Percentiles rank a stretch among this genome's conserved stretches.
These are phyloP conservation scores for Nasonovia ribisnigri DNA, from an alignment of 2,888 invertebrate genomes.

Conservation along the genomic window DNA sequence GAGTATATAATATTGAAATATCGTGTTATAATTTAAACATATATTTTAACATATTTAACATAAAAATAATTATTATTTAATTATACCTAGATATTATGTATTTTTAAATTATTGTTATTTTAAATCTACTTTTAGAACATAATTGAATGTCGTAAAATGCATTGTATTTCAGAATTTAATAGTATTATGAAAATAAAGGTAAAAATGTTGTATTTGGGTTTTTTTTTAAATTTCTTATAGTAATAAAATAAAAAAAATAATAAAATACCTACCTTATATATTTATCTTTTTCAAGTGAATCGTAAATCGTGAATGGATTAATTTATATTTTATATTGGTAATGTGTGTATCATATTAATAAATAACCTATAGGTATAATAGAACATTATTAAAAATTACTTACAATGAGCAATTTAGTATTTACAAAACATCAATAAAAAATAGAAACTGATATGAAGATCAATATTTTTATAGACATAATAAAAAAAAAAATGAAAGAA, in stretches of 20 bases:
- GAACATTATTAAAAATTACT: not conserved
- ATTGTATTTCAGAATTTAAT: not conserved
- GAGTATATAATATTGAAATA: not conserved
- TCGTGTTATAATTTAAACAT: not conserved
- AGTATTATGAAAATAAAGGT: not conserved
- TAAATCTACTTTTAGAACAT: not conserved
- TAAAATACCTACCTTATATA: not conserved
- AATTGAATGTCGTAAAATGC: not conserved
- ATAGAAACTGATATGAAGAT: not conserved
- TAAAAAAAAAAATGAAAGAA: not conserved
- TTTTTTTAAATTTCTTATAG: not conserved
- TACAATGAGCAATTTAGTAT: not conserved
- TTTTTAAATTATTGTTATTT: not conserved
- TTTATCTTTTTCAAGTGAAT: not conserved
- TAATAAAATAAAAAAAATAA: not conserved
- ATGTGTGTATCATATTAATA: not conserved
- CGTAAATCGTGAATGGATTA: not conserved
- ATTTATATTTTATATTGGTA: not conserved
- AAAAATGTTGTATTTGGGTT: not conserved
- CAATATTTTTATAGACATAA: not conserved
- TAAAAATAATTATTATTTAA: not conserved
- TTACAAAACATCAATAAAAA: not conserved
- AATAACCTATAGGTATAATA: not conserved
- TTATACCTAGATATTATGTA: not conserved
- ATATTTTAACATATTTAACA: not conserved